Evolutionary conservation across 2,797 vertebrate genomes (phyloP), one percentile per base, ranked within the genome.

Genomic region (Muraenolepis orangiensis): DNA sequence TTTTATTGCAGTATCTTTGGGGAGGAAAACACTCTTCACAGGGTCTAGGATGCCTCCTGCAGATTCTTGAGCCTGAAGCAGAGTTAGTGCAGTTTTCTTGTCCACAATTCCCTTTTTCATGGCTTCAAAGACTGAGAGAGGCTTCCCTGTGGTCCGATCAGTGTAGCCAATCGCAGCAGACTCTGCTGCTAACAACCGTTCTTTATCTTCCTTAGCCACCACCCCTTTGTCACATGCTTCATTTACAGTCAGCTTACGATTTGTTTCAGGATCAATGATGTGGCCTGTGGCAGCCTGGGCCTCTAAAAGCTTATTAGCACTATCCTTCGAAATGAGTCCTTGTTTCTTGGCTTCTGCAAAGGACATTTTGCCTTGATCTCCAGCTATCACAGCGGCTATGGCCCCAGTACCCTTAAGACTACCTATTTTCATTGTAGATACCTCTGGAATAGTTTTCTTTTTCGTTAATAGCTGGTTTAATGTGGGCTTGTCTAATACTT

Each of bases 221-320:
- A 96, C 92, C 40, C 95, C 95, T 72, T 93, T 93, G 14, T 93
- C 92, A 0, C 93, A 87, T 40, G 94, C 95, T 64, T 83, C 94
- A 80, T 95, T 94, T n/a, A 96, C 95, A 0, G 95, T 95, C 72
- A 96, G 83, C 78, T 96, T 96, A 81, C 94, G 94, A 84, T 96
- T 93, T 26, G 95, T 96, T 87, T 95, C 95, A 12, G 95, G 95
- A 80, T 96, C 95, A 2, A 96, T 95, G 73, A 96, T 96, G 26
- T 95, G 95, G 0, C 95, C 95, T 0, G 95, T 96, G n/a, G 94
- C 95, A 0, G 96, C 96, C 87, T 96, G 95, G 0, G 95, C 95
- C 81, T 96, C 95, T 71, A 96, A 85, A 38, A 96, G 93, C 87
- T 94, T 87, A 76, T 93, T 86, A 12, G 93, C 88, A 0, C 92